phyloP scores from a whole-genome alignment of 2,797 vertebrate species.

The Mormyrops boulengeri region DNA sequence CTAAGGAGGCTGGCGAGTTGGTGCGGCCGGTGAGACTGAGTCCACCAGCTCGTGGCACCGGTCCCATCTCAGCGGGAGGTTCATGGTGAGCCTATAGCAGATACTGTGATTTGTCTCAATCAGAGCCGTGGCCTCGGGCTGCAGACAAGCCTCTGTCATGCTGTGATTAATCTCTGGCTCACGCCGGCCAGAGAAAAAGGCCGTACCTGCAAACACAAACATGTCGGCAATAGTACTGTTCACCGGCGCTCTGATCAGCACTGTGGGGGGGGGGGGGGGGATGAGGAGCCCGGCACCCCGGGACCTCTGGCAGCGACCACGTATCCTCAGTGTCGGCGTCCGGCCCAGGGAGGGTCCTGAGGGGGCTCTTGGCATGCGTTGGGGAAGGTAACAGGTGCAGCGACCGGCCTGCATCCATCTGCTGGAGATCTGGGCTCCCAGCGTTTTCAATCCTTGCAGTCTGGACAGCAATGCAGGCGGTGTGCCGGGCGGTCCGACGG shows the following conservation, averaged over 20 bases:
- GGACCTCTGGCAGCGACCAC: not conserved
- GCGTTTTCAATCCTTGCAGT: not conserved
- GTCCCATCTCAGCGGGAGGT: not conserved
- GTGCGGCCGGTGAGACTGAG: not conserved
- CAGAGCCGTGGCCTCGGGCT: conserved; percentile 45
- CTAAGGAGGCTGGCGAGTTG: not conserved
- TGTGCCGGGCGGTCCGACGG: not conserved
- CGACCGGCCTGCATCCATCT: conserved; percentile 7
- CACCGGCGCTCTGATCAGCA: not conserved
- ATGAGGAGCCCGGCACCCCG: not conserved
- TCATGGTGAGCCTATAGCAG: conserved; percentile 35
- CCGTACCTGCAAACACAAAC: conserved; percentile 47
- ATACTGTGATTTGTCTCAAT: conserved; percentile 53
- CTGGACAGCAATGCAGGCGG: not conserved
- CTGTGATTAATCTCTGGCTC: conserved; percentile 51
- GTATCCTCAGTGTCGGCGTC: not conserved
- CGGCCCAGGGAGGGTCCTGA: not conserved
- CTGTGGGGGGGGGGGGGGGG: not conserved
- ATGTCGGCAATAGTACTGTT: conserved; percentile 4
- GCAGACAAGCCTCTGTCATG: conserved; percentile 49
- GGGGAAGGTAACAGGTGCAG: conserved; percentile 8
- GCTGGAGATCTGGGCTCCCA: not conserved
- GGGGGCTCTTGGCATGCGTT: not conserved
- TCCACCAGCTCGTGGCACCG: not conserved
- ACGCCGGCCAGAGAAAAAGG: conserved; percentile 43